A percentile compares a stretch with the other conserved stretches of the same genome.
These are phyloP conservation scores for Glyphotaelius pellucidus DNA, from an alignment of 2,888 invertebrate genomes.

Conservation along the genomic window DNA sequence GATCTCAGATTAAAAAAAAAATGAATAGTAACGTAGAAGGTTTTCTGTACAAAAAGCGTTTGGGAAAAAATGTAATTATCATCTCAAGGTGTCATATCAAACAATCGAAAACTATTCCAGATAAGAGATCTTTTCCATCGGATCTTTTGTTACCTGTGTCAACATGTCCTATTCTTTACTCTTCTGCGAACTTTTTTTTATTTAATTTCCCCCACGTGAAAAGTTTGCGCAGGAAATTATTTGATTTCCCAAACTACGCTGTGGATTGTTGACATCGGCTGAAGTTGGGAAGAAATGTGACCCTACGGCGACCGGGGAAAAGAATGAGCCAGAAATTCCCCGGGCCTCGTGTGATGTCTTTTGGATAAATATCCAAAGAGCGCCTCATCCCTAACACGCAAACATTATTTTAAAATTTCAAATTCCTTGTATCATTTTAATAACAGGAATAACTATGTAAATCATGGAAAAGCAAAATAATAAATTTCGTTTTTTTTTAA, in stretches of 20 bases:
- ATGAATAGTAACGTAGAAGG: no score
- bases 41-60: neutral
- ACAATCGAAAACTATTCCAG: neutral
- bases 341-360: neutral
- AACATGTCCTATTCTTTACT: constrained; percentile 11
- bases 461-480: no score
- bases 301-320: neutral
- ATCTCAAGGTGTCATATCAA: neutral
- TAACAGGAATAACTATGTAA: no score
- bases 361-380: neutral
- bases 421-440: no score
- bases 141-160: constrained; percentile 15
- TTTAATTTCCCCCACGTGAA: constrained; percentile 49
- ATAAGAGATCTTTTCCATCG: neutral
- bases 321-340: neutral
- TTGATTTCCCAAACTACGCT: constrained; percentile 41
- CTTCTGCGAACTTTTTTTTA: constrained; percentile 53
- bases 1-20: no score
- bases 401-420: no score
- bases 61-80: neutral
- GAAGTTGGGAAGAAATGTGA: constrained; percentile 36
- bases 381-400: no score
- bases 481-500: no score
- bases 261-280: constrained; percentile 57
- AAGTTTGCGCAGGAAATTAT: constrained; percentile 47